A percentile compares a stretch with the other conserved stretches of the same genome.
phyloP scores from a whole-genome alignment of 2,113 vertebrate genomes.

The Marmota monax region DNA sequence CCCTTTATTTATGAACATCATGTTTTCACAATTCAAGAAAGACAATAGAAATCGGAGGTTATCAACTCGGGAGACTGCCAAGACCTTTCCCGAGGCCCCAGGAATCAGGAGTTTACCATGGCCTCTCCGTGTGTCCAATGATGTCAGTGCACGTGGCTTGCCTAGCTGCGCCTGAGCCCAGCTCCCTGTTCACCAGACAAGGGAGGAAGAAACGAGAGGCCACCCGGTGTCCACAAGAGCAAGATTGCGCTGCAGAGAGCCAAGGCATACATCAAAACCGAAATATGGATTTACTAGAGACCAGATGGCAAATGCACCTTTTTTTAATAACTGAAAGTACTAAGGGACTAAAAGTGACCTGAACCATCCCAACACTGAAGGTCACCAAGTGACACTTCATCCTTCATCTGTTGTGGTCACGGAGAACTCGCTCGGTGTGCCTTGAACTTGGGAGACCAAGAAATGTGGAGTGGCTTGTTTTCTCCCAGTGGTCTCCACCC shows the following conservation, averaged over 20 bases:
- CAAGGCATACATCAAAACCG: neutral
- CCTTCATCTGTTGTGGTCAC: neutral
- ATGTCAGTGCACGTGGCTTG: neutral
- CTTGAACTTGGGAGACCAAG: neutral
- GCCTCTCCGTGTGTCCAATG: neutral
- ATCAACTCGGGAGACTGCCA: neutral
- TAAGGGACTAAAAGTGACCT: neutral
- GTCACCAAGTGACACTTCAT: neutral
- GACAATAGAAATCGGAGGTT: neutral
- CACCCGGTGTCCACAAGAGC: neutral
- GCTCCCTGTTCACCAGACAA: neutral
- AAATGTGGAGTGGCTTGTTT: neutral
- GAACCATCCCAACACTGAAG: neutral
- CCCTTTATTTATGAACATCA: neutral
- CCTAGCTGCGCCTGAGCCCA: neutral
- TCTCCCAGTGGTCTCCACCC: neutral
- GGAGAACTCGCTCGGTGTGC: neutral
- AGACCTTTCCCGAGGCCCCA: neutral
- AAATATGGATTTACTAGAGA: constrained; percentile 17
- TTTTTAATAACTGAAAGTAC: neutral
- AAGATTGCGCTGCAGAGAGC: neutral
- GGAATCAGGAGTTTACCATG: neutral
- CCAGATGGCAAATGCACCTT: constrained; percentile 32
- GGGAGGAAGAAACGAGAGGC: neutral
- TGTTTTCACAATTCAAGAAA: neutral